These are phyloP conservation scores for Periplaneta americana DNA, from an alignment of 1,140 invertebrate genomes.

Conservation along the genomic window DNA sequence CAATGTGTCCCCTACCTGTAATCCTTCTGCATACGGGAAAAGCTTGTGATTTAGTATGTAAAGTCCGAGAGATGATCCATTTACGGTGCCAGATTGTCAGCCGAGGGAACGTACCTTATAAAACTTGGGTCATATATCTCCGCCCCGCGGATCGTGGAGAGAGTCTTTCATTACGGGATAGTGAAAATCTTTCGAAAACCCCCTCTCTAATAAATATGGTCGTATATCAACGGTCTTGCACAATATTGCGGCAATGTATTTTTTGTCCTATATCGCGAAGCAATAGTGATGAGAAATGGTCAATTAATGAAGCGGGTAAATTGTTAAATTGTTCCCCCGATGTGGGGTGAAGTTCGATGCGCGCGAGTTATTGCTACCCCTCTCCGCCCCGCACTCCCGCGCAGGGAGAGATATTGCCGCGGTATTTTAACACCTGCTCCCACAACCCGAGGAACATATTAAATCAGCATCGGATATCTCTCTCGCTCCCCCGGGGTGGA, in stretches of 20 bases:
- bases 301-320: conserved; percentile 6
- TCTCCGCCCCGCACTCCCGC: no score
- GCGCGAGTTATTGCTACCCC: not conserved
- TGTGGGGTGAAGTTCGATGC: not conserved
- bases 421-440: not conserved
- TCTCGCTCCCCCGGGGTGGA: no score
- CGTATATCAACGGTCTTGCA: not conserved
- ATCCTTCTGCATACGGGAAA: not conserved
- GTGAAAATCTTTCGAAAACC: not conserved
- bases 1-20: no score
- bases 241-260: not conserved
- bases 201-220: not conserved
- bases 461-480: not conserved
- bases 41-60: no score
- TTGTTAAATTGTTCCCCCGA: not conserved
- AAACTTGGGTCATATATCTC: not conserved
- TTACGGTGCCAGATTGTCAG: not conserved
- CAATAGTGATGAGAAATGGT: not conserved
- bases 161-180: not conserved
- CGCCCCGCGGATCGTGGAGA: not conserved
- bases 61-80: not conserved
- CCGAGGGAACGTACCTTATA: not conserved
- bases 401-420: not conserved
- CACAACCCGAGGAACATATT: not conserved
- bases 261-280: no score